Evolutionary conservation across 2,113 vertebrate species (phyloP), one percentile per base, ranked within the genome.

Genomic region (Mustela nigripes): DNA sequence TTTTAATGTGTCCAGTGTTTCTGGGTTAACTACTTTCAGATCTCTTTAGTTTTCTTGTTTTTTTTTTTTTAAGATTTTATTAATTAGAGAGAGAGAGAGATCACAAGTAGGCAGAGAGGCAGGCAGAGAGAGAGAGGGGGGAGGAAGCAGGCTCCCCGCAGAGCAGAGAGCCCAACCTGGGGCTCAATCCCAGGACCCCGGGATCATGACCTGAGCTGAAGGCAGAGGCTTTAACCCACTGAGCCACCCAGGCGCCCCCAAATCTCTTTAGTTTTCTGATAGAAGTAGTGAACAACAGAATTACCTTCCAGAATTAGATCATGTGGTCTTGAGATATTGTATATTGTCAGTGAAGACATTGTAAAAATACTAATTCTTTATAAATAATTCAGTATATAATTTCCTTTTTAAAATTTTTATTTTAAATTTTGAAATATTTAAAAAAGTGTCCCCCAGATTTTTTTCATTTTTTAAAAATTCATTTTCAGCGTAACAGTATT

Each of bases 291-390:
- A 39, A 24, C 33, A 76, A 81, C 7, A 60, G 42, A 79, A 78
- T 12, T 48, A 39, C 58, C 19, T 60, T 85, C 36, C 91, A 91
- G 22, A 69, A 48, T 79, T 69, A 69, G 10, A 60, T 58, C 10
- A 69, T 26, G 0, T 58, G 7, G 31, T 84, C 45, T 76, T 65
- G 28, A 84, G 18, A 42, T 89, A 74, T 83, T 89, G 45, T 78
- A 9, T 36, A 69, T 56, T 45, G 5, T 28, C 21, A 78, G 42
- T 78, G 39, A 78, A 28, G 60, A 28, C 36, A 71, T 50, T 80
- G 71, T 79, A 86, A 95, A 95, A 95, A 50, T 60, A 91, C 5
- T 39, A 91, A 86, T 48, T 79, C 5, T 60, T 91, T 39, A 95
- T 1, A 80, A 80, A 79, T 84, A 90, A 56, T 78, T 36, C 78